These are phyloP conservation scores for Oryzias curvinotus DNA, from an alignment of 2,113 vertebrate genomes.

Conservation along the genomic window DNA sequence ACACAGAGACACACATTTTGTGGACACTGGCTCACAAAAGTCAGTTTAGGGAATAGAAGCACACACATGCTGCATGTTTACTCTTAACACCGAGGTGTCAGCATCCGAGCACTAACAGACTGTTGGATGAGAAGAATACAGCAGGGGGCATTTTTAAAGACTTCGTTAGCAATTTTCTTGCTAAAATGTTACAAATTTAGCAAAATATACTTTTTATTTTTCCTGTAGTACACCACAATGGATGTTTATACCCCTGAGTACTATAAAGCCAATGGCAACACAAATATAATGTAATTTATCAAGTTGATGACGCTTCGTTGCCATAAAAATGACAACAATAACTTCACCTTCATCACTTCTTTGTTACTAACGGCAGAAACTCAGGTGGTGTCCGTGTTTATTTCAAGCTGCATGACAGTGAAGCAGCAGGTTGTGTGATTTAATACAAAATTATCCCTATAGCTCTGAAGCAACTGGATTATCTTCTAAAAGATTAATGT, in stretches of 20 bases:
- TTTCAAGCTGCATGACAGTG: slow-evolving; percentile 24
- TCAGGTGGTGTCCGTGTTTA: slow-evolving; percentile 40
- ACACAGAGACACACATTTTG: slow-evolving; percentile 14
- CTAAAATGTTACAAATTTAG: no score
- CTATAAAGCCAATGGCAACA: no score
- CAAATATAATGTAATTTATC: no score
- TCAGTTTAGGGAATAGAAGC: slow-evolving; percentile 28
- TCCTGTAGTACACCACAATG: no score
- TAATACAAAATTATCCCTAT: slow-evolving; percentile 23
- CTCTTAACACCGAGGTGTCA: slow-evolving; percentile 60
- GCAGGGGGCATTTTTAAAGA: neutral
- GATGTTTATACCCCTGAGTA: no score
- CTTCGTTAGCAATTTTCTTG: no score
- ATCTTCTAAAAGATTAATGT: slow-evolving; percentile 12
- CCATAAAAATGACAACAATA: slow-evolving; percentile 1
- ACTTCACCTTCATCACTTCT: slow-evolving; percentile 8
- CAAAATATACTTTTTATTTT: no score
- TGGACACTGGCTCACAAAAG: slow-evolving; percentile 29
- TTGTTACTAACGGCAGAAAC: slow-evolving; percentile 12
- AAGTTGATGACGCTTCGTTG: slow-evolving; percentile 4
- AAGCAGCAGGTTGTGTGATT: slow-evolving; percentile 13
- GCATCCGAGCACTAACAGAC: slow-evolving; percentile 52
- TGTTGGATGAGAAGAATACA: slow-evolving; percentile 11
- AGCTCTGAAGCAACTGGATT: slow-evolving; percentile 6
- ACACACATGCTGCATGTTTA: slow-evolving; percentile 47